Base-by-base conservation (phyloP, 2,113 vertebrate genomes). In the Carassius carassius region DNA sequence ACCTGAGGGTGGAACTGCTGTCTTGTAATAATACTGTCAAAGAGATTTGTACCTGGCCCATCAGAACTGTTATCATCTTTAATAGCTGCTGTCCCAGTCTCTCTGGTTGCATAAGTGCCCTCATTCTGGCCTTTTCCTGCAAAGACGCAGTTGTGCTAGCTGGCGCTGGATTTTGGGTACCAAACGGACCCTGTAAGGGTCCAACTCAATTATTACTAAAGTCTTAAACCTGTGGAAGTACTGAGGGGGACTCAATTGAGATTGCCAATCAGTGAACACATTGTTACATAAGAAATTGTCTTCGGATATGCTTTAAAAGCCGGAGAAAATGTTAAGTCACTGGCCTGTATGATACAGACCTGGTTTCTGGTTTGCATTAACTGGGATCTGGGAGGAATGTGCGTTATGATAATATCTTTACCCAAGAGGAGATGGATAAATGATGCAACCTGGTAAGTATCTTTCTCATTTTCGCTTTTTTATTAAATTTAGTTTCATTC, bases 1-100 rank as follows among this genome's bases (percentile, higher is more conserved):
- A 35, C 51, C 75, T 58, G 25, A 32, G 47, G 49, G 51, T 35
- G 51, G 29, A 77, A 58, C 29, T n/a, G 54, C 35, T 37, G 76
- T 19, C 19, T 23, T 19, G 32, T 78, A 78, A 78, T 62, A 78
- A 51, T 37, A 19, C 29, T n/a, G 29, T 58, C 29, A 78, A 56
- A 58, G 21, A 78, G 19, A 78, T 41, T 78, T 41, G 60, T 78
- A 78, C 76, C 56, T 78, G 32, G 35, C 76, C 54, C 54, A 60
- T 60, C 76, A 37, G 29, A 41, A 19, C 56, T 44, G 56, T 62
- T 78, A 78, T 78, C 54, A 78, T 78, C 35, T 41, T 60, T 78
- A 62, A 78, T 60, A 32, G 76, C 32, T 62, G 35, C 56, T 23
- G 54, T 62, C 41, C 13, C 56, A 78, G 54, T 78, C 32, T 41